A percentile compares a stretch with the other conserved stretches of the same genome.
phyloP scores from a whole-genome alignment of 1,140 invertebrate species.

The Cotesia chilonis region DNA sequence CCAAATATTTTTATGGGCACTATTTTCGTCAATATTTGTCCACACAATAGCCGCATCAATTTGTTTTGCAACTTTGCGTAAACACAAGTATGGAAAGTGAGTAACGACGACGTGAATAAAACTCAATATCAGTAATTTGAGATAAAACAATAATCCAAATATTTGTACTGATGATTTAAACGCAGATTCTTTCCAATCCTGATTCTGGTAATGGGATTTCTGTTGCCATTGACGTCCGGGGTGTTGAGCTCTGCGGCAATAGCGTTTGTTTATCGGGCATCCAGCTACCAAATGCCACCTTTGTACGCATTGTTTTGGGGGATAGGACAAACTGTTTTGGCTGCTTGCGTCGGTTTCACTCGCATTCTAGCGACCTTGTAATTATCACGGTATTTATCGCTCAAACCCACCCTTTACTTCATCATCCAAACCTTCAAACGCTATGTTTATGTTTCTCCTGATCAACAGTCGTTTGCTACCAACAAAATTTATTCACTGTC shows the following conservation, averaged over 20 bases:
- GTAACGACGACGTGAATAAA: slow-evolving; percentile 40
- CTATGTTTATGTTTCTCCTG: no score
- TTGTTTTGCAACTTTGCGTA: slow-evolving; percentile 87
- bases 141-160: neutral
- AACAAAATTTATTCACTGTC: no score
- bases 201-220: slow-evolving; percentile 87
- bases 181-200: slow-evolving; percentile 84
- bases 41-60: slow-evolving; percentile 90
- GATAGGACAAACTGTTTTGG: slow-evolving; percentile 88
- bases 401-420: no score
- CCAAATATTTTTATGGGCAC: slow-evolving; percentile 91
- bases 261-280: slow-evolving; percentile 90
- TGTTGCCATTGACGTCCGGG: slow-evolving; percentile 86
- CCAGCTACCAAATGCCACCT: slow-evolving; percentile 86
- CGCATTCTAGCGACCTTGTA: slow-evolving; percentile 91
- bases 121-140: neutral
- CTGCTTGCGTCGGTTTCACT: slow-evolving; percentile 89
- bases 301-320: slow-evolving; percentile 93
- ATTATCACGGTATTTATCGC: slow-evolving; percentile 44
- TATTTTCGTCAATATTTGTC: slow-evolving; percentile 92
- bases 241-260: slow-evolving; percentile 91
- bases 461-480: no score
- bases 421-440: neutral
- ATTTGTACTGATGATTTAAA: slow-evolving; percentile 27
- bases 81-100: slow-evolving; percentile 90